Percentiles rank a stretch among this genome's conserved stretches.
These are phyloP conservation scores for Aldrovandia affinis DNA, from an alignment of 2,797 vertebrate species.

Conservation along the genomic window DNA sequence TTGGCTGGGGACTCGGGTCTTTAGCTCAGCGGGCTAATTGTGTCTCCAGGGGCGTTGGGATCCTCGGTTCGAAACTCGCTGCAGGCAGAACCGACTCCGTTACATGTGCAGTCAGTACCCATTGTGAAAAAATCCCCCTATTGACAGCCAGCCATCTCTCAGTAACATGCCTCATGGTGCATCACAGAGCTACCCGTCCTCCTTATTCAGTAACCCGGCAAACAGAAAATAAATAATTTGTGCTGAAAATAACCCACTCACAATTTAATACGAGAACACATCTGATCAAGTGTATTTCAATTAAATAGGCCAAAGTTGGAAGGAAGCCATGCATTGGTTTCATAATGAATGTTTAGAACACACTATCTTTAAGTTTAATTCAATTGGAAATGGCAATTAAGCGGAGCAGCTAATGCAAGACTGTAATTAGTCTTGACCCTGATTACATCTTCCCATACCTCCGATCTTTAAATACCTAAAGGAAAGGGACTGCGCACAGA, in stretches of 20 bases:
- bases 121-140: background rate
- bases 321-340: background rate
- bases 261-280: background rate
- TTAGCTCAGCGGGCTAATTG: too few species aligned
- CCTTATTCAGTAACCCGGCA: background rate
- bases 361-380: background rate
- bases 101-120: background rate
- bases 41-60: too few species aligned
- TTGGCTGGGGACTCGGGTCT: too few species aligned
- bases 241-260: background rate
- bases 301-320: background rate
- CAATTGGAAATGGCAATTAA: conserved; percentile 25
- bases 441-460: conserved; percentile 31
- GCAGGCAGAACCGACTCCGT: too few species aligned
- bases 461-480: conserved; percentile 26
- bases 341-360: background rate
- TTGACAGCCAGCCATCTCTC: background rate
- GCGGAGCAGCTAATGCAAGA: conserved; percentile 11
- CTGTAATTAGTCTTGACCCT: conserved; percentile 14
- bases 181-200: background rate
- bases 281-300: conserved; percentile 9
- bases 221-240: background rate
- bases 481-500: conserved; percentile 32
- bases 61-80: too few species aligned
- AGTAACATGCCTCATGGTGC: background rate